Conservation (phyloP, 2,888 invertebrate species). For the Zelleria hepariella region DNA sequence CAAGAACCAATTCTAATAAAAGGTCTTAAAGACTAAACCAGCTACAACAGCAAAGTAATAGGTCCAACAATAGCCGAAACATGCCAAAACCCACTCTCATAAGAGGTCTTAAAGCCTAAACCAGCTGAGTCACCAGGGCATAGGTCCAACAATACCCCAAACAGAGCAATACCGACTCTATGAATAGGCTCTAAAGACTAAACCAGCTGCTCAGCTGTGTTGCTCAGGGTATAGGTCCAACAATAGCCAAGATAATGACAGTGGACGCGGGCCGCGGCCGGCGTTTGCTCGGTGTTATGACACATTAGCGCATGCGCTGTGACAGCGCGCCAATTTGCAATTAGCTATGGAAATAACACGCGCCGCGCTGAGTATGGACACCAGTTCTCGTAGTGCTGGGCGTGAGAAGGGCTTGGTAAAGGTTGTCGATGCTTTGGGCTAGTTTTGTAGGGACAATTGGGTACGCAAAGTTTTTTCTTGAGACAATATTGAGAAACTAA, state of each 20-base stretch:
- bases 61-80: too few relatives aligned
- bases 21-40: too few relatives aligned
- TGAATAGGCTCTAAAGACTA: neutral
- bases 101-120: neutral
- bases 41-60: too few relatives aligned
- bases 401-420: neutral
- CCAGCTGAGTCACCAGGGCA: too few relatives aligned
- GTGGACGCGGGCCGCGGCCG: conserved; percentile 23
- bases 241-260: conserved; percentile 12
- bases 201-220: neutral
- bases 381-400: conserved; percentile 18
- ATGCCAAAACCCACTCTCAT: neutral
- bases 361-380: conserved; percentile 14
- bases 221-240: neutral
- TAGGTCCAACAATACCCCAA: too few relatives aligned
- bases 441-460: too few relatives aligned
- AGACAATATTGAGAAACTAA: too few relatives aligned
- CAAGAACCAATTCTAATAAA: too few relatives aligned
- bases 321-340: conserved; percentile 65
- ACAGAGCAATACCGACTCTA: neutral
- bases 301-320: conserved; percentile 63
- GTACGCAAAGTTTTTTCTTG: too few relatives aligned
- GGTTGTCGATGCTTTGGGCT: neutral
- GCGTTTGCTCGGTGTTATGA: conserved; percentile 40
- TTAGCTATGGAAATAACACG: conserved; percentile 65